A percentile compares a stretch with the other conserved stretches of the same genome.
phyloP scores from a whole-genome alignment of 2,113 vertebrate genomes.

The Carassius auratus region DNA sequence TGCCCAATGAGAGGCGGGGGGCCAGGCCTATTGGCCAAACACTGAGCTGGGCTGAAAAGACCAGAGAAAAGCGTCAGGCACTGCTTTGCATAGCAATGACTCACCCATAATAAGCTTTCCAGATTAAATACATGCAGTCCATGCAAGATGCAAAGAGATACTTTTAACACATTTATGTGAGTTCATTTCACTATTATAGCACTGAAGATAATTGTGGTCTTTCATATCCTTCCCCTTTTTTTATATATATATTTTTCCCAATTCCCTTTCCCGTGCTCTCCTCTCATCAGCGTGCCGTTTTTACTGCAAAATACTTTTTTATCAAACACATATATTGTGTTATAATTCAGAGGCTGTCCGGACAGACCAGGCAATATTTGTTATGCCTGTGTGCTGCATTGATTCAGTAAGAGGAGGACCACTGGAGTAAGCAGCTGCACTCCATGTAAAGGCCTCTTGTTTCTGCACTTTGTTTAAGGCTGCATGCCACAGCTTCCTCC shows the following conservation, averaged over 20 bases:
- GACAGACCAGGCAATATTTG: slow-evolving; percentile 84
- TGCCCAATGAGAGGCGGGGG: slow-evolving; percentile 98
- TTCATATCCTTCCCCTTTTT: slow-evolving; percentile 81
- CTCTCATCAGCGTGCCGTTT: neutral
- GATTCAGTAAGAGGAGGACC: slow-evolving; percentile 89
- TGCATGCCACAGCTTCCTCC: slow-evolving; percentile 96
- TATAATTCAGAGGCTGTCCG: slow-evolving; percentile 90
- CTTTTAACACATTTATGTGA: slow-evolving; percentile 99
- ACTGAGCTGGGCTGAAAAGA: slow-evolving; percentile 97
- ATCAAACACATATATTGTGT: slow-evolving; percentile 93
- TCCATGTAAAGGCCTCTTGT: slow-evolving; percentile 97
- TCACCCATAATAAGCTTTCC: slow-evolving; percentile 99
- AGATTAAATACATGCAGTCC: slow-evolving; percentile 99
- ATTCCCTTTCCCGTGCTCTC: slow-evolving; percentile 37
- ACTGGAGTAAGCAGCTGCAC: slow-evolving; percentile 95
- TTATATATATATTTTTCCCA: slow-evolving; percentile 49
- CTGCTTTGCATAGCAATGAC: slow-evolving; percentile 99
- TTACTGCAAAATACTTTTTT: slow-evolving; percentile 78
- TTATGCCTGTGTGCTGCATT: slow-evolving; percentile 99
- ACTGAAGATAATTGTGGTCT: slow-evolving; percentile 87
- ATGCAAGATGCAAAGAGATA: slow-evolving; percentile 99
- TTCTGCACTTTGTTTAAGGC: slow-evolving; percentile 84
- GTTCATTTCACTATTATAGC: slow-evolving; percentile 97
- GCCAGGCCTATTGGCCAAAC: slow-evolving; percentile 96
- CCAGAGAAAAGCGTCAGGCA: slow-evolving; percentile 94